Conservation (phyloP, 2,797 vertebrate species). For the Ctenopoma multispine region DNA sequence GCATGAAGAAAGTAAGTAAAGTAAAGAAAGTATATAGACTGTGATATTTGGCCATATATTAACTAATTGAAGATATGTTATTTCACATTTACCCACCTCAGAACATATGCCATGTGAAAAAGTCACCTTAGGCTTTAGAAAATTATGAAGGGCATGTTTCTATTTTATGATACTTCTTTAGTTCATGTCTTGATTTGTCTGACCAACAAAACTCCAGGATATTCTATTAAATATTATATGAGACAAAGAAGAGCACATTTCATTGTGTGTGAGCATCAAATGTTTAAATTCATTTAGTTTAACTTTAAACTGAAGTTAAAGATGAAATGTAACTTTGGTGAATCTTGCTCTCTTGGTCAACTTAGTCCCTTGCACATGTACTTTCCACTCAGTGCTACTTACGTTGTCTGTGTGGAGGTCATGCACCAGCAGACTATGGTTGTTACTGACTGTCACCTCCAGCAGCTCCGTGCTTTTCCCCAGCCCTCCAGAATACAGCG, state of each 20-base stretch:
- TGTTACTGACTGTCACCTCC: slow-evolving; percentile 83
- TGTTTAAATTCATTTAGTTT: neutral
- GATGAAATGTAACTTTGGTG: neutral
- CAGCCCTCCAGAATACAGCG: slow-evolving; percentile 77
- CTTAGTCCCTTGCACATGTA: too few relatives aligned
- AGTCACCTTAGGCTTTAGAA: too few relatives aligned
- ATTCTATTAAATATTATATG: too few relatives aligned
- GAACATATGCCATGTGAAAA: too few relatives aligned
- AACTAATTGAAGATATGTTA: neutral
- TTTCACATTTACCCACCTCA: neutral
- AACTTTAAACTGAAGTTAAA: neutral
- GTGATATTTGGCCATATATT: neutral
- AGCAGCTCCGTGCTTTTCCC: slow-evolving; percentile 79
- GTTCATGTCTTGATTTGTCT: too few relatives aligned
- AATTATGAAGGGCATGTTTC: too few relatives aligned
- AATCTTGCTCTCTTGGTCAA: too few relatives aligned
- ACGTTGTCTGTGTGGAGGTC: slow-evolving; percentile 88
- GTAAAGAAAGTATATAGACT: neutral
- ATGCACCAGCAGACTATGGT: slow-evolving; percentile 89
- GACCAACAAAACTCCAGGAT: too few relatives aligned
- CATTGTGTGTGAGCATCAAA: too few relatives aligned
- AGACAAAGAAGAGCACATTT: too few relatives aligned
- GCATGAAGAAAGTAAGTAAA: too few relatives aligned
- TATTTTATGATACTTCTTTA: too few relatives aligned
- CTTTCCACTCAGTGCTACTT: slow-evolving; percentile 44